A percentile compares a stretch with the other conserved stretches of the same genome.
Evolutionary conservation across 2,797 vertebrate species (phyloP).

Genomic region (Gobionotothen gibberifrons): DNA sequence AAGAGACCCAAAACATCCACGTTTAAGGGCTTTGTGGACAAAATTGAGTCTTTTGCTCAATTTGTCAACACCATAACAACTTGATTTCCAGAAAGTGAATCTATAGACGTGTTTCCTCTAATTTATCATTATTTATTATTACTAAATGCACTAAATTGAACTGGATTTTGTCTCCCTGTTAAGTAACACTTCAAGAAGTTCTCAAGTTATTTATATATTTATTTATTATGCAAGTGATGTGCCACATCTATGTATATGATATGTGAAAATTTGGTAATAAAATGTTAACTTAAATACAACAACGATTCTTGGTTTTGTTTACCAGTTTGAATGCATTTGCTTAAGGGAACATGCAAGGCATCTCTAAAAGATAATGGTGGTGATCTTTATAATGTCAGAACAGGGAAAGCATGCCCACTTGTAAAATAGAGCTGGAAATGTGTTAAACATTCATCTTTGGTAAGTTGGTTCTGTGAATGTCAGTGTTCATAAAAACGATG

Average conservation of each 20-base stretch:
- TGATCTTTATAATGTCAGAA: background rate
- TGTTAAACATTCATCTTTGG: background rate
- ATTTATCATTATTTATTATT: conserved; percentile 30
- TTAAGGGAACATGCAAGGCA: background rate
- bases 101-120: background rate
- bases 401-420: background rate
- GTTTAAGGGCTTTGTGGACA: accelerated
- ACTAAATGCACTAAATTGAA: conserved; percentile 39
- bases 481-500: background rate
- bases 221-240: conserved; percentile 38
- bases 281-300: conserved; percentile 2
- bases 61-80: accelerated
- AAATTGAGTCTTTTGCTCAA: accelerated
- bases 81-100: accelerated
- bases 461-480: background rate
- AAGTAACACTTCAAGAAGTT: conserved; percentile 52
- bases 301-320: background rate
- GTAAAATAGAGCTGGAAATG: background rate
- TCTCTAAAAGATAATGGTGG: background rate
- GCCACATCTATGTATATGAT: background rate
- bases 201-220: conserved; percentile 55
- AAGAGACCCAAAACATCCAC: accelerated
- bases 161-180: conserved; percentile 7
- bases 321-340: background rate
- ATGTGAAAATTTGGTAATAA: conserved; percentile 44